phyloP scores from a whole-genome alignment of 2,113 vertebrate species.

The Daboia siamensis region DNA sequence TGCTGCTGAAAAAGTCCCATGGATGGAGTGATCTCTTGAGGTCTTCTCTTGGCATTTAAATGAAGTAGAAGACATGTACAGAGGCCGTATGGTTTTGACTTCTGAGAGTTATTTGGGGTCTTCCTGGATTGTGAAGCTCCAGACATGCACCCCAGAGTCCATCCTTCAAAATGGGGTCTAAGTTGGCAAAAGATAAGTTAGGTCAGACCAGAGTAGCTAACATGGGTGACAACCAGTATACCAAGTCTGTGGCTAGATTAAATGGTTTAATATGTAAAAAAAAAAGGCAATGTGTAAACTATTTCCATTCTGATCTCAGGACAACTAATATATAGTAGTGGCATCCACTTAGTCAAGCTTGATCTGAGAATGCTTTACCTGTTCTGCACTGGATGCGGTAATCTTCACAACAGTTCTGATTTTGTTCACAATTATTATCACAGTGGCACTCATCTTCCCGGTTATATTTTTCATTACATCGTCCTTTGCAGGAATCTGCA shows the following conservation, averaged over 20 bases:
- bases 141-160: neutral
- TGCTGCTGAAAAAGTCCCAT: neutral
- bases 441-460: slow-evolving; percentile 78
- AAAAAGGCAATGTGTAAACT: neutral
- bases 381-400: slow-evolving; percentile 63
- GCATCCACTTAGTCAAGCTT: neutral
- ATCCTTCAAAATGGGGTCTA: neutral
- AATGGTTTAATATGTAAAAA: neutral
- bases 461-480: slow-evolving; percentile 74
- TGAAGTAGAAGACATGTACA: neutral
- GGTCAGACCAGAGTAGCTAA: neutral
- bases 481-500: slow-evolving; percentile 72
- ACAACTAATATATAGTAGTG: neutral
- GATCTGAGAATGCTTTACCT: slow-evolving; percentile 35
- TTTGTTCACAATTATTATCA: slow-evolving; percentile 61
- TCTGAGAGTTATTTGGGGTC: neutral
- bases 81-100: neutral
- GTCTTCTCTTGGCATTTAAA: neutral
- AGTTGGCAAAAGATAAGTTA: neutral
- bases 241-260: neutral
- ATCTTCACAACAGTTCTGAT: slow-evolving; percentile 75
- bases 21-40: neutral
- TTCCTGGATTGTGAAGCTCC: neutral
- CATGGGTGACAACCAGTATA: neutral
- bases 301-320: neutral